Evolutionary conservation across 2,797 vertebrate species (phyloP).

Genomic region (Xyrichtys novacula): DNA sequence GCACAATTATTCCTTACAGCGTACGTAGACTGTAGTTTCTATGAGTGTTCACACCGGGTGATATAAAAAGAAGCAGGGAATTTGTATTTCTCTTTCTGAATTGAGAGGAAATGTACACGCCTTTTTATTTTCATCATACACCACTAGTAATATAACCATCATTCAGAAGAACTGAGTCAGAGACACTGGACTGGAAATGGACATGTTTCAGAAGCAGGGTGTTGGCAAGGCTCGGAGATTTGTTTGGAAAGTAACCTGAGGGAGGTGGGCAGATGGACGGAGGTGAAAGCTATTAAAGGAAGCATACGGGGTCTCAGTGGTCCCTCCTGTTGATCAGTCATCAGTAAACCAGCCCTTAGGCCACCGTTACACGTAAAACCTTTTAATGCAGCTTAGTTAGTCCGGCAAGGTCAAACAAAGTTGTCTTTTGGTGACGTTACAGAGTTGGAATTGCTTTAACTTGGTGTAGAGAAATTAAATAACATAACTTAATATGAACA

Average conservation of each 20-base stretch:
- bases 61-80: slow-evolving; percentile 37
- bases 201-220: slow-evolving; percentile 4
- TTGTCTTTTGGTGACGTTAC: neutral
- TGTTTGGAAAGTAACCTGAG: slow-evolving; percentile 24
- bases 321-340: slow-evolving; percentile 36
- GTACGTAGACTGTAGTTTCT: slow-evolving; percentile 70
- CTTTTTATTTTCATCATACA: slow-evolving; percentile 24
- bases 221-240: slow-evolving; percentile 2
- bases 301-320: slow-evolving; percentile 31
- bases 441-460: neutral
- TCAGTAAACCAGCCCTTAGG: slow-evolving; percentile 24
- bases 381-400: slow-evolving; percentile 15
- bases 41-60: slow-evolving; percentile 15
- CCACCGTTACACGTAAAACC: slow-evolving; percentile 19
- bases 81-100: slow-evolving; percentile 8
- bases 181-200: slow-evolving; percentile 5
- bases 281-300: slow-evolving; percentile 35
- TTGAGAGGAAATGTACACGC: slow-evolving; percentile 29
- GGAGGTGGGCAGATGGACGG: slow-evolving; percentile 23
- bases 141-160: slow-evolving; percentile 22
- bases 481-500: neutral
- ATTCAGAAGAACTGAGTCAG: slow-evolving; percentile 21
- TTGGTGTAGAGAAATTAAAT: too few species aligned
- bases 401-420: slow-evolving; percentile 19
- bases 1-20: slow-evolving; percentile 72